Percentiles rank a stretch among this genome's conserved stretches.
Evolutionary conservation across 1,140 invertebrate genomes (phyloP).

Genomic region (Proales similis): DNA sequence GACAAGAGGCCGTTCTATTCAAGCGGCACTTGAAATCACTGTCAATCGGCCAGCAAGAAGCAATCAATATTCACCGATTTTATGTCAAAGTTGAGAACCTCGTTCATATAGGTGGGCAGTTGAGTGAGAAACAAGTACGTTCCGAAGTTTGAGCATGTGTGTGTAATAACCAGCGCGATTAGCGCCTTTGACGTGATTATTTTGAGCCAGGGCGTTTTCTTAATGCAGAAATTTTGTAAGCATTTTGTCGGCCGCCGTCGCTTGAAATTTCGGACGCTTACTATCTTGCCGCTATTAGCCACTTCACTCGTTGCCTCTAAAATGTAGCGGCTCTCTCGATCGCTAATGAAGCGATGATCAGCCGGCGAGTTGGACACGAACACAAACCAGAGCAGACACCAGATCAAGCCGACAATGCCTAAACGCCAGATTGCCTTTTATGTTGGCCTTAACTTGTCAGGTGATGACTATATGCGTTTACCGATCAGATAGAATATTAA

Average conservation of each 20-base stretch:
- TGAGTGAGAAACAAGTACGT: constrained; percentile 72
- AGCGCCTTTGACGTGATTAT: constrained; percentile 74
- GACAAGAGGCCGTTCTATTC: constrained; percentile 36
- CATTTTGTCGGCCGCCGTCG: neutral
- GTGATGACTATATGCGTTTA: neutral
- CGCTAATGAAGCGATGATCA: constrained; percentile 73
- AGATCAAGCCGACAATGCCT: constrained; percentile 62
- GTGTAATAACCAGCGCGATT: constrained; percentile 82
- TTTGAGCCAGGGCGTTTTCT: constrained; percentile 59
- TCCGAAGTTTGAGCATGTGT: constrained; percentile 82
- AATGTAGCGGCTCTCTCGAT: constrained; percentile 74
- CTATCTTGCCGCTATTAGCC: neutral
- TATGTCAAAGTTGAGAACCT: constrained; percentile 51
- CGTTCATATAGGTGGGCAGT: constrained; percentile 52
- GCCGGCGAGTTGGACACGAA: constrained; percentile 77
- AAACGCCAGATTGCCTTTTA: constrained; percentile 50
- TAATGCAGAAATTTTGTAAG: neutral
- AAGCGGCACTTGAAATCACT: neutral
- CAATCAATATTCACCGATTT: constrained; percentile 43
- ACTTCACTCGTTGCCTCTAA: constrained; percentile 32
- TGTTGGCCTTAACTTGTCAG: neutral
- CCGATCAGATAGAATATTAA: constrained; percentile 35
- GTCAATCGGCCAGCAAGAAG: neutral
- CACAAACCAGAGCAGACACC: constrained; percentile 75
- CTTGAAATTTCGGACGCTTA: neutral